These are phyloP conservation scores for Ornithoptera priamus DNA, from an alignment of 2,888 invertebrate species.

Conservation along the genomic window DNA sequence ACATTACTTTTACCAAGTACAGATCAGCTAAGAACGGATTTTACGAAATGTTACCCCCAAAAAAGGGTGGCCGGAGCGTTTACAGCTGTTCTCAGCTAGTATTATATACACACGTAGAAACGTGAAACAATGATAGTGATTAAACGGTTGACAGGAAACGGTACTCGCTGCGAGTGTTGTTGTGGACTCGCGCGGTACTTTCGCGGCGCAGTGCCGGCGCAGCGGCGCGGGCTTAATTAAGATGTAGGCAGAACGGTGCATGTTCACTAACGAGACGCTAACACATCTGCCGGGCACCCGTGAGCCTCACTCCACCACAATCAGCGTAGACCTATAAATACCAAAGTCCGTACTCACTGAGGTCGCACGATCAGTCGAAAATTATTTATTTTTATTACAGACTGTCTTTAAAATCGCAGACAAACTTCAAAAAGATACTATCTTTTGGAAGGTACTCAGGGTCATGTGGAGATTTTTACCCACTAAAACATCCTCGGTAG, in stretches of 20 bases:
- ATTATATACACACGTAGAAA: background rate
- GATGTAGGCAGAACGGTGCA: conserved; percentile 72
- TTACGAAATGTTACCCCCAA: no score
- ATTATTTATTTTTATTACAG: no score
- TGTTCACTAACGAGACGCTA: conserved; percentile 72
- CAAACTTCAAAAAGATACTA: no score
- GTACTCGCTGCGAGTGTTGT: conserved; percentile 12
- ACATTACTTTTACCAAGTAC: no score
- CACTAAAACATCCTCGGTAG: no score
- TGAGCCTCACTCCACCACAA: conserved; percentile 8
- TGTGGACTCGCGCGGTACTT: conserved; percentile 28
- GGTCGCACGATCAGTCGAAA: no score
- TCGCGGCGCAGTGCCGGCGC: conserved; percentile 32
- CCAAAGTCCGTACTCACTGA: background rate
- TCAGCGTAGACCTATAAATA: conserved; percentile 3
- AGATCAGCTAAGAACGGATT: no score
- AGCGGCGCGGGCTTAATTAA: conserved; percentile 58
- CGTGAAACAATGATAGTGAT: conserved; percentile 18
- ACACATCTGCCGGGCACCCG: conserved; percentile 58
- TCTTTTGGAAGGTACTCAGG: no score
- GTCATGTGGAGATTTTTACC: no score
- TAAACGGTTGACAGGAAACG: conserved; percentile 20
- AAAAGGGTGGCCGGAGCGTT: no score
- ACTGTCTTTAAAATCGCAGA: no score
- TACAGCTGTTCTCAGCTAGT: no score